A percentile compares a stretch with the other conserved stretches of the same genome.
These are phyloP conservation scores for Ictidomys tridecemlineatus DNA, from an alignment of 2,113 vertebrate species.

Conservation along the genomic window DNA sequence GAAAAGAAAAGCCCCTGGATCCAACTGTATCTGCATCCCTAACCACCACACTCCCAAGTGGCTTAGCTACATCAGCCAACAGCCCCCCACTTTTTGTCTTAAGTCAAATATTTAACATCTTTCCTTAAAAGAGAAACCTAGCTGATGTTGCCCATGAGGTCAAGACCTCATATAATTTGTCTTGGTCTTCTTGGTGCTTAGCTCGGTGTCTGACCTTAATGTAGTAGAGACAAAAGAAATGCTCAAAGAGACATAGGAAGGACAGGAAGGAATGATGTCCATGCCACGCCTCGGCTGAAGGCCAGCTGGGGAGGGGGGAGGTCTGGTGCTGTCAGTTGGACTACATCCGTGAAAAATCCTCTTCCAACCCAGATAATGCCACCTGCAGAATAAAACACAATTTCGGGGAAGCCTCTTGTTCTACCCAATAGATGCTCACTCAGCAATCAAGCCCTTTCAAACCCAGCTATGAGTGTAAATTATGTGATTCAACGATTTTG, in stretches of 20 bases:
- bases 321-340: rapidly evolving
- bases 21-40: too few relatives aligned
- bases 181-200: too few relatives aligned
- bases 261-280: neutral
- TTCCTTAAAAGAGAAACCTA: too few relatives aligned
- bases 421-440: neutral
- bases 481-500: slow-evolving; percentile 62
- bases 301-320: neutral
- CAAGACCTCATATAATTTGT: too few relatives aligned
- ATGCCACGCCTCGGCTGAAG: neutral
- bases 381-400: neutral
- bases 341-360: neutral
- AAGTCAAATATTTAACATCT: too few relatives aligned
- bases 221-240: neutral
- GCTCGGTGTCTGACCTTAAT: too few relatives aligned
- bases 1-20: too few relatives aligned
- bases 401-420: slow-evolving; percentile 20
- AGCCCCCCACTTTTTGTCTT: too few relatives aligned
- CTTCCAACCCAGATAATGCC: neutral
- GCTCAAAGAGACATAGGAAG: neutral
- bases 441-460: neutral
- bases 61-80: too few relatives aligned
- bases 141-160: too few relatives aligned
- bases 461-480: slow-evolving; percentile 57
- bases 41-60: too few relatives aligned